Evolutionary conservation across 2,888 invertebrate species (phyloP), one percentile per base, ranked within the genome.

Genomic region (Dichetophora obliterata): DNA sequence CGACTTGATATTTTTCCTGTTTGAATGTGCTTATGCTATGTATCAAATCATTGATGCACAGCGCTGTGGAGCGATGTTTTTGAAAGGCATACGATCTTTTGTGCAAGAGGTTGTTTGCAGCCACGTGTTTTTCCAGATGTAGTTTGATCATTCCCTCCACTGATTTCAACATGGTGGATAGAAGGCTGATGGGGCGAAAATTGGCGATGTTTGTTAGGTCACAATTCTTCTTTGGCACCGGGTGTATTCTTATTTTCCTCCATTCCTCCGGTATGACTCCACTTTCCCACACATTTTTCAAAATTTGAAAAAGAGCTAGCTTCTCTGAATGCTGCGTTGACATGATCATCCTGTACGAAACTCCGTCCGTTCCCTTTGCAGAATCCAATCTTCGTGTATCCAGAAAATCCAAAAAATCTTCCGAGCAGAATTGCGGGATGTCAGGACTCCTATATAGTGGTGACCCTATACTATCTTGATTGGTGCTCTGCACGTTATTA

Each of bases 281-380:
- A 14, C 14, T 68, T 22, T 19, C 57, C 68, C 68, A 75, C 8
- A 24, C 43, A 1, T 68, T 24, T 3, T 57, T 57, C 5, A 75
- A 24, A 14, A 69, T 4, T 11, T 57, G 3, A 34, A 69, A 75
- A 5, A 59, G n/a, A 4, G 24, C 19, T 34, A 3, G 16, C 19
- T 59, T 57, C 22, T 69, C 19, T 11, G 8, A 11, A 16, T 34
- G 3, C 0, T 2, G 19, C 8, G 68, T 14, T 1, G 11, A 9
- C 3, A 5, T 16, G 8, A 75, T 16, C 68, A 75, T 75, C 4
- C 59, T 54, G 31, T 75, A 75, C n/a, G 57, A 50, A 1, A 75
- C 57, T 19, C 37, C 37, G 24, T 68, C 68, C 22, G n/a, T 16
- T 3, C 43, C 57, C 37, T n/a, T 68, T 1, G 48, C 57, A 5